phyloP scores from a whole-genome alignment of 2,113 vertebrate genomes.

The Ageneiosus marmoratus region DNA sequence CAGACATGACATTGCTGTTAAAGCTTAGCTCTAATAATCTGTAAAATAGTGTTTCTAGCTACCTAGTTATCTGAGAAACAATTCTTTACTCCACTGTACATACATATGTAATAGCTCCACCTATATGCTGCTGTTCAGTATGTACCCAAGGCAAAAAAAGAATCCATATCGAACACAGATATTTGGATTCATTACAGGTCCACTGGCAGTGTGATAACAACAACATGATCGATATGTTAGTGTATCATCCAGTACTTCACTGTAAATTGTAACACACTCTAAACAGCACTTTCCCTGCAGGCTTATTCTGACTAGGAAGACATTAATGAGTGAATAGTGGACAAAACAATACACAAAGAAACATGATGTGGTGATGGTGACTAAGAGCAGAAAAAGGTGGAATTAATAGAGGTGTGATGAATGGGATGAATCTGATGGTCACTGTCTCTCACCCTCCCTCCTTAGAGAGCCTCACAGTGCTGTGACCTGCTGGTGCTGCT shows the following conservation, averaged over 20 bases:
- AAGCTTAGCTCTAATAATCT: too few species aligned
- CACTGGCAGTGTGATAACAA: background rate
- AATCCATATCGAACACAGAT: background rate
- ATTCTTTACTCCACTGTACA: too few species aligned
- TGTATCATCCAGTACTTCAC: background rate
- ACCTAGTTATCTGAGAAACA: too few species aligned
- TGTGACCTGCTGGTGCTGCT: background rate
- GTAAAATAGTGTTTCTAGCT: too few species aligned
- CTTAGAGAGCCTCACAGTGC: background rate
- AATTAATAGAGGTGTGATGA: background rate
- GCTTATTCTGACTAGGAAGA: background rate
- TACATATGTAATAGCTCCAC: too few species aligned
- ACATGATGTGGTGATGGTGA: background rate
- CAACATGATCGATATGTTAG: background rate
- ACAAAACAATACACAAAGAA: background rate
- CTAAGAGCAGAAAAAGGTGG: background rate
- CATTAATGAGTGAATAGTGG: background rate
- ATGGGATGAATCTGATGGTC: background rate
- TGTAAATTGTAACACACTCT: background rate
- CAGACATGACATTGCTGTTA: too few species aligned
- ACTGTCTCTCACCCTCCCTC: background rate
- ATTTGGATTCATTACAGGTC: background rate
- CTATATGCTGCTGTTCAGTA: background rate
- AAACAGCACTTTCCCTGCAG: background rate
- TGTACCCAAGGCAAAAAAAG: background rate